A percentile compares a stretch with the other conserved stretches of the same genome.
phyloP scores from a whole-genome alignment of 2,888 invertebrate species.

The Apotomis betuletana region DNA sequence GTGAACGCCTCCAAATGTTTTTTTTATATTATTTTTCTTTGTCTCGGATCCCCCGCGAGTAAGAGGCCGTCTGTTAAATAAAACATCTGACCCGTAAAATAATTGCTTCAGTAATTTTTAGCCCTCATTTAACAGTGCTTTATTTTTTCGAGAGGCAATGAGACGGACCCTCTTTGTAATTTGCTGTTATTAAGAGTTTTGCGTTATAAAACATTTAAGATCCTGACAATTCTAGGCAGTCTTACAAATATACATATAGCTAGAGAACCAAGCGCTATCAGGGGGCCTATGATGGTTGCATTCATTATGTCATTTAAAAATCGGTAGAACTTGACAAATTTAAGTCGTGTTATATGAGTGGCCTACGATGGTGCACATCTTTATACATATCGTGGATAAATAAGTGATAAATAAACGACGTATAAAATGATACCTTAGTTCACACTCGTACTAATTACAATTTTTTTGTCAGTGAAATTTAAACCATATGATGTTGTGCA shows the following conservation, averaged over 20 bases:
- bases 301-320: no score
- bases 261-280: no score
- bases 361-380: no score
- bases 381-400: no score
- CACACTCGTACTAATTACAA: no score
- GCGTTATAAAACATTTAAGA: background rate
- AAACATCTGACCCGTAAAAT: slow-evolving; percentile 74
- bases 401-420: no score
- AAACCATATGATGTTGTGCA: no score
- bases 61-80: slow-evolving; percentile 62
- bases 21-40: slow-evolving; percentile 72
- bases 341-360: no score
- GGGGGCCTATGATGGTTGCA: no score
- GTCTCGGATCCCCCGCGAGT: slow-evolving; percentile 61
- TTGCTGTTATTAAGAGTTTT: slow-evolving; percentile 18
- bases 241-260: background rate
- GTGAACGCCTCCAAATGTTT: slow-evolving; percentile 64
- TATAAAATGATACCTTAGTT: no score
- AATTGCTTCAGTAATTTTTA: slow-evolving; percentile 72
- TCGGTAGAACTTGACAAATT: no score
- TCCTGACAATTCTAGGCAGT: background rate
- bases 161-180: slow-evolving; percentile 22
- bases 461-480: no score
- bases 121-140: slow-evolving; percentile 65
- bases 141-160: slow-evolving; percentile 51